Conservation (phyloP, 1,140 invertebrate species). For the Papilio machaon region DNA sequence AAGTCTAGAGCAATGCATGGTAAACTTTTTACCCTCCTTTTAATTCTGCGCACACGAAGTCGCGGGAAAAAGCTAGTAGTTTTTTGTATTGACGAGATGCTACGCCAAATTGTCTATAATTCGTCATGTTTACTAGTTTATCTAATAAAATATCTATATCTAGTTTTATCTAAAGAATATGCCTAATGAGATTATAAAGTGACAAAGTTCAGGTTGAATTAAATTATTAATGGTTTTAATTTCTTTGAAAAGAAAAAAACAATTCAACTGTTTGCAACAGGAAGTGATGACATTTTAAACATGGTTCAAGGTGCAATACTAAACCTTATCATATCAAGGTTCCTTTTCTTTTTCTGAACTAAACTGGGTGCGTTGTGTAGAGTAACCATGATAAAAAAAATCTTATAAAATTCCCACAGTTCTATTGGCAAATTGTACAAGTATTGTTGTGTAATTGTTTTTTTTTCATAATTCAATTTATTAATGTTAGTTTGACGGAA, state of each 20-base stretch:
- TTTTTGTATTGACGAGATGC: no score
- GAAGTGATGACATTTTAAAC: conserved; percentile 28
- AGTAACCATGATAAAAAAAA: not conserved
- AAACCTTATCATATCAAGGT: conserved; percentile 27
- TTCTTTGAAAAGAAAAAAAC: not conserved
- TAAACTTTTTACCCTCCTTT: no score
- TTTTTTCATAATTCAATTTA: no score
- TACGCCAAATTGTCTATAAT: no score
- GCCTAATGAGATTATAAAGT: no score
- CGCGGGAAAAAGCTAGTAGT: no score
- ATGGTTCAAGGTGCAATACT: not conserved
- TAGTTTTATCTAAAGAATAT: no score
- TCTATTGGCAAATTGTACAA: not conserved
- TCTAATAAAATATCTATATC: no score
- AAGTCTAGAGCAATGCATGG: no score
- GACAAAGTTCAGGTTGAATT: no score
- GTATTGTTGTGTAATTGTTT: not conserved
- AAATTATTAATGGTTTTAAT: not conserved
- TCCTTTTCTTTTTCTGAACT: not conserved
- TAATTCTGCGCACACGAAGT: no score
- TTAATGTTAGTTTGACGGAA: not conserved
- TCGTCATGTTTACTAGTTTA: no score
- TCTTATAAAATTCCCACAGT: not conserved
- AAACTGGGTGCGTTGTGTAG: not conserved
- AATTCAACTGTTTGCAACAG: not conserved